Evolutionary conservation across 1,140 invertebrate species (phyloP).

Genomic region (Bombus breviceps): DNA sequence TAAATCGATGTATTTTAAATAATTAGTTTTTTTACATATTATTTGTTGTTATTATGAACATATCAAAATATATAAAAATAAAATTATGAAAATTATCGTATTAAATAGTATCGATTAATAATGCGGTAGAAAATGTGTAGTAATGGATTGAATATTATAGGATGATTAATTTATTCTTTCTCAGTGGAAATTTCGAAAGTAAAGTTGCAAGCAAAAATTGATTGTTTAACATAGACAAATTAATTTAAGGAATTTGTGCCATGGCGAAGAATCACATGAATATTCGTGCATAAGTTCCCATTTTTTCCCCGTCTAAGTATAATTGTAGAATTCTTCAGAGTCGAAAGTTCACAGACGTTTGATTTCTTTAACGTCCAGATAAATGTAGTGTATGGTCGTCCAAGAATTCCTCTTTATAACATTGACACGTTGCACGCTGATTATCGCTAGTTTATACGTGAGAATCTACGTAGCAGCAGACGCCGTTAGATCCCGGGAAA

Average conservation of each 20-base stretch:
- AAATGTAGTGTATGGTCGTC: background rate
- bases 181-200: background rate
- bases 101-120: too few relatives aligned
- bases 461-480: background rate
- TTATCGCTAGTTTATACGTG: background rate
- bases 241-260: background rate
- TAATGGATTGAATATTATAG: too few relatives aligned
- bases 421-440: background rate
- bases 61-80: too few relatives aligned
- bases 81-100: too few relatives aligned
- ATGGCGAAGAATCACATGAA: background rate
- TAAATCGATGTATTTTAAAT: background rate
- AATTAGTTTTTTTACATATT: background rate
- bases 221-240: background rate
- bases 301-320: too few relatives aligned
- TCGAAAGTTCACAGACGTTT: background rate
- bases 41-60: too few relatives aligned
- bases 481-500: background rate
- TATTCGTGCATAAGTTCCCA: background rate
- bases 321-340: background rate
- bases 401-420: slow-evolving; percentile 27
- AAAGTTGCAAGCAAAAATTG: too few relatives aligned
- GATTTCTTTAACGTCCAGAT: background rate
- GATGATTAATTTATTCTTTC: background rate
- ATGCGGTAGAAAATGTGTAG: too few relatives aligned